These are phyloP conservation scores for Euborellia annulipes DNA, from an alignment of 1,140 invertebrate species.

Conservation along the genomic window DNA sequence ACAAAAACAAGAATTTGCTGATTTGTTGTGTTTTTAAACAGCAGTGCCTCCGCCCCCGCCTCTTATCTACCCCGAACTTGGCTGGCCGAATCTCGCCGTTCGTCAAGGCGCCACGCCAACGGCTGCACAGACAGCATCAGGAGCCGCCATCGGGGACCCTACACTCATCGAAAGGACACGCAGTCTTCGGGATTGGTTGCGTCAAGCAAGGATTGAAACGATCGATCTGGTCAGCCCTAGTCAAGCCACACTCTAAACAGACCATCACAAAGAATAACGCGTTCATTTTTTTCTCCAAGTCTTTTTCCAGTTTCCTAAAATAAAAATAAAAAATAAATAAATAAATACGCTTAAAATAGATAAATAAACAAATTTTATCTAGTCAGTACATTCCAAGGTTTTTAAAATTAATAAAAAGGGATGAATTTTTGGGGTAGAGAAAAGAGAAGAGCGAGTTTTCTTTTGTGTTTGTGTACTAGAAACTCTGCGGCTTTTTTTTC, in stretches of 20 bases:
- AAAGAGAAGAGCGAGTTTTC: too few relatives aligned
- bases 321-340: background rate
- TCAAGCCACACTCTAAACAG: conserved; percentile 26
- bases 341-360: too few relatives aligned
- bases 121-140: conserved; percentile 29
- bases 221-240: conserved; percentile 27
- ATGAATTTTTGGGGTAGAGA: too few relatives aligned
- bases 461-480: too few relatives aligned
- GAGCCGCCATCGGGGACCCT: conserved; percentile 28
- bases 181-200: conserved; percentile 46
- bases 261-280: too few relatives aligned
- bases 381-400: too few relatives aligned
- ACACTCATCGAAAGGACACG: conserved; percentile 45
- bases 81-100: conserved; percentile 35
- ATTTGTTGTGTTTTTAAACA: conserved; percentile 1
- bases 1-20: too few relatives aligned
- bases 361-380: too few relatives aligned
- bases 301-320: background rate
- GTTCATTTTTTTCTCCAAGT: background rate
- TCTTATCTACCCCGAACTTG: conserved; percentile 40
- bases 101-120: conserved; percentile 32
- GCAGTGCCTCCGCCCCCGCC: conserved; percentile 26
- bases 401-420: too few relatives aligned
- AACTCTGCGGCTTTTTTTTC: too few relatives aligned
- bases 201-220: conserved; percentile 32